Conservation (phyloP, 2,888 invertebrate species). For the Chaitophorus viminalis region DNA sequence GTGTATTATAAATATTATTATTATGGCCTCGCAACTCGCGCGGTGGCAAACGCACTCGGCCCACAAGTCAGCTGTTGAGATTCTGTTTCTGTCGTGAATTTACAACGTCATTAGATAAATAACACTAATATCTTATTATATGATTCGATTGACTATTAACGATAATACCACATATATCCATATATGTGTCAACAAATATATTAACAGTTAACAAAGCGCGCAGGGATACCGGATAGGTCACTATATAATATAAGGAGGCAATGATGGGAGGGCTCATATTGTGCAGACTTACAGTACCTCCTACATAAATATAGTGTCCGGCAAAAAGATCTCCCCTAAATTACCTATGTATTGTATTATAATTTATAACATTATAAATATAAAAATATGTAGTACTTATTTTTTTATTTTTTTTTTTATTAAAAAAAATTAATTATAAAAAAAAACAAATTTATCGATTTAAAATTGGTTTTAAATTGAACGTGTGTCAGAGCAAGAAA, state of each 20-base stretch:
- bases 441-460: background rate
- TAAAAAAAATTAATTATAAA: no score
- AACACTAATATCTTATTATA: background rate
- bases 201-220: background rate
- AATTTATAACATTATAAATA: background rate
- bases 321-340: no score
- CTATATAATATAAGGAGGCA: background rate
- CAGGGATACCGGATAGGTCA: background rate
- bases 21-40: background rate
- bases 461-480: background rate
- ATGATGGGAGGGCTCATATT: background rate
- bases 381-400: background rate
- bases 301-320: no score
- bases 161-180: background rate
- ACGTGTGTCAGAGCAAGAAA: background rate
- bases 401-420: no score
- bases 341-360: no score
- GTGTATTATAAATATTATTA: background rate
- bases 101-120: background rate
- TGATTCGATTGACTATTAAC: background rate
- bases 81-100: slow-evolving; percentile 6
- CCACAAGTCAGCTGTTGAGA: background rate
- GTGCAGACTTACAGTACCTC: no score
- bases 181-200: background rate
- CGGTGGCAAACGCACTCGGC: background rate